Conservation (phyloP, 2,113 vertebrate genomes). For the Dicerorhinus sumatrensis region DNA sequence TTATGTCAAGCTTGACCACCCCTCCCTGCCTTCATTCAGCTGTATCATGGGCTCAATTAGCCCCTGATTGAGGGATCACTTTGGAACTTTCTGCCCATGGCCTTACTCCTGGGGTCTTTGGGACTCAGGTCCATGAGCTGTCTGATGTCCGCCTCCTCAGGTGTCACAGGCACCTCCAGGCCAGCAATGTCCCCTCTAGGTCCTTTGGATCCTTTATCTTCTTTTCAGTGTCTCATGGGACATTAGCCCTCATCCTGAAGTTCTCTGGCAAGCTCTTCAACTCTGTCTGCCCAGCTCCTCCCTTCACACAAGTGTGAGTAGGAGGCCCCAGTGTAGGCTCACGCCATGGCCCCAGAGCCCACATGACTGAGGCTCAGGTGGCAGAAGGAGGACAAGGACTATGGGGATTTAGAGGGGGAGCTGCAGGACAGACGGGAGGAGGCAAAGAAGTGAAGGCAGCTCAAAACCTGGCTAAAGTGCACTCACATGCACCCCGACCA, state of each 20-base stretch:
- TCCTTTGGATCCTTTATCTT: neutral
- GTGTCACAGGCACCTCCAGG: neutral
- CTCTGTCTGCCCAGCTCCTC: neutral
- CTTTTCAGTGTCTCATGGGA: neutral
- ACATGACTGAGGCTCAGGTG: neutral
- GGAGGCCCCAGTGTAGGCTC: neutral
- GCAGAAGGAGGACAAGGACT: neutral
- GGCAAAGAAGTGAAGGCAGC: neutral
- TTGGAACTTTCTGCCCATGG: neutral
- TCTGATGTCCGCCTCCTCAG: neutral
- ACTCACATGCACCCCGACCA: too few relatives aligned
- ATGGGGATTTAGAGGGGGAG: too few relatives aligned
- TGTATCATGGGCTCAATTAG: neutral
- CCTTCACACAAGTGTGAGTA: neutral
- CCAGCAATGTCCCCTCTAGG: neutral
- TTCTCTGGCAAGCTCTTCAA: neutral
- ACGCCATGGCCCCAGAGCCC: neutral
- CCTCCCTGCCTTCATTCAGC: neutral
- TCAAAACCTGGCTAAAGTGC: neutral
- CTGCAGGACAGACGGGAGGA: neutral
- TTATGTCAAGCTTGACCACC: neutral
- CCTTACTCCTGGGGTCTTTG: neutral
- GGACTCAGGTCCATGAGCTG: neutral
- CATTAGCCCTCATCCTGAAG: neutral
- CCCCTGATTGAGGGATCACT: neutral